Evolutionary conservation across 2,797 vertebrate species (phyloP), one percentile per base, ranked within the genome.

Genomic region (Chelmon rostratus): DNA sequence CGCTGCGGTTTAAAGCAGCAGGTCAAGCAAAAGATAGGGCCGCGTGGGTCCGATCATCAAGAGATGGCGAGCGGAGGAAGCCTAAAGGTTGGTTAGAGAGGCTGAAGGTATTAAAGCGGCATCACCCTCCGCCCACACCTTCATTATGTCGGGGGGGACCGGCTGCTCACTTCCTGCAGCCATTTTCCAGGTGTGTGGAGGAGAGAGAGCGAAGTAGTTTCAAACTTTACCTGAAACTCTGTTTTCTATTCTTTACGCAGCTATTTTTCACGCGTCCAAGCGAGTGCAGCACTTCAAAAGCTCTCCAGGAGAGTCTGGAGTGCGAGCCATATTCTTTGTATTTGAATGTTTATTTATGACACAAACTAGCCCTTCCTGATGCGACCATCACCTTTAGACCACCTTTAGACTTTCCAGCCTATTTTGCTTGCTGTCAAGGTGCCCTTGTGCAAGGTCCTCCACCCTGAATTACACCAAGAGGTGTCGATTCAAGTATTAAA

Each of bases 1-100:
- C n/a, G 13, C 38, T 73, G 66, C 16, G 54, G 46, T 79, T 80
- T 79, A 1, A 53, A 65, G 18, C 64, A n/a, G 58, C 11, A 12
- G 79, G 61, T 65, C 69, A 38, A 61, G 79, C 13, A 44, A 50
- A 74, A 68, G 62, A 71, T 33, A 31, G 33, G 42, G 70, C n/a
- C 3, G 2, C 58, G 8, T 28, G n/a, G 19, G 54, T 44, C 9
- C 4, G 1, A 9, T 38, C 16, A 13, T 16, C 18, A 19, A 5
- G 53, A 69, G 47, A 42, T 4, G 54, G 49, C 3, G 49, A 62
- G 57, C 56, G 57, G 56, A 59, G 18, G 56, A 33, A 35, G 68
- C 33, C n/a, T 28, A 11, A 33, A 42, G 53, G 54, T 72, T 23
- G 38, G 42, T 25, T 0, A 33, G 54, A 47, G 37, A 42, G 33